Base-by-base conservation (phyloP, 2,888 invertebrate genomes). In the Aphrophora alni region DNA sequence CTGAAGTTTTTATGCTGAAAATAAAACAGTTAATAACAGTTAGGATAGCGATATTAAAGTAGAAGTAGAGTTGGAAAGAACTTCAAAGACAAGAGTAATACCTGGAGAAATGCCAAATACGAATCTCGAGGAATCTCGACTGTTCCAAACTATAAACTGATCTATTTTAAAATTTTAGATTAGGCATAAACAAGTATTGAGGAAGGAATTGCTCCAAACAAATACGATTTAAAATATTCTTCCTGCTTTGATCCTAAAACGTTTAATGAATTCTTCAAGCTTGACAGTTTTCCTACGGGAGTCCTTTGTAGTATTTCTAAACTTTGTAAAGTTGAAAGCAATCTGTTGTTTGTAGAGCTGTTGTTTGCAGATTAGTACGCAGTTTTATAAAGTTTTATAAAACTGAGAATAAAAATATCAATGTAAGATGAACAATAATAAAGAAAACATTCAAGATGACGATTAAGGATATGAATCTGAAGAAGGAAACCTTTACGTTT, bases 321-420 rank as follows among this genome's bases (percentile, higher is more conserved):
- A 77, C 77, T 77, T 17, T 59, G 68, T 68, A 77, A 77, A 71
- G 70, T 69, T 38, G 77, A 77, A 70, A 77, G 70, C 27, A 77
- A 14, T 70, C 33, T 38, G 38, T 70, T 70, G 70, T 25, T 77
- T 14, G 69, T 24, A 70, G 71, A 77, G 70, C 71, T 70, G 33
- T 24, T 28, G 38, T 70, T 77, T 77, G 77, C 73, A 73, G 27
- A 73, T 21, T n/a, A 75, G 44, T 38, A 38, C 51, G n/a, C 4
- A 59, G 25, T 24, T 77, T 77, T 28, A 28, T 77, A 77, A 69
- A 68, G 28, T 59, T 27, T 33, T 24, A 28, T 25, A 59, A 51
- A 44, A 59, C 59, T 27, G 28, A 76, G 59, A 68, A 77, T 69
- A 21, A 77, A 68, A 28, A 27, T 24, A 27, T 21, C 33, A 33